Percentiles rank a stretch among this genome's conserved stretches.
Evolutionary conservation across 2,113 vertebrate genomes (phyloP).

Genomic region (Falco punctatus): DNA sequence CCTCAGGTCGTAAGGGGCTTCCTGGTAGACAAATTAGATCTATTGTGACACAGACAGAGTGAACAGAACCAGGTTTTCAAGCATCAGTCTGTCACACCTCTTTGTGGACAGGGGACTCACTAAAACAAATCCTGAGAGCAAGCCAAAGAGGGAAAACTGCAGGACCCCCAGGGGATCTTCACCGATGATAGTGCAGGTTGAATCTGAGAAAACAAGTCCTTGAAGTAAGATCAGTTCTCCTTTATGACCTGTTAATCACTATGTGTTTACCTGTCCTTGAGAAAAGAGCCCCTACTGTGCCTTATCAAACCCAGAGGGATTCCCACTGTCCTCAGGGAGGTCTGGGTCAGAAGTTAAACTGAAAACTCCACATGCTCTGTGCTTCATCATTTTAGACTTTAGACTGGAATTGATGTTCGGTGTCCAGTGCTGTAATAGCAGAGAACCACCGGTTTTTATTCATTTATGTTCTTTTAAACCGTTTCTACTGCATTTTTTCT

Average conservation of each 20-base stretch:
- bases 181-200: not conserved
- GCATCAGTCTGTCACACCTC: not conserved
- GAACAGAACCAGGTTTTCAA: not conserved
- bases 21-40: not conserved
- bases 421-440: not conserved
- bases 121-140: not conserved
- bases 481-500: not conserved
- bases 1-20: not conserved
- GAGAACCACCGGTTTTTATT: not conserved
- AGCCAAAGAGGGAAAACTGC: not conserved
- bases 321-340: not conserved
- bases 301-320: not conserved
- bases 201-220: slow-evolving; percentile 14
- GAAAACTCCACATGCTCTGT: not conserved
- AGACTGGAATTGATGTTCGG: not conserved
- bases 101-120: not conserved
- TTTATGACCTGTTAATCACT: not conserved
- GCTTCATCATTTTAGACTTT: not conserved
- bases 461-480: not conserved
- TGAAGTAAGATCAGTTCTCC: not conserved
- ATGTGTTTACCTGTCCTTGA: slow-evolving; percentile 35
- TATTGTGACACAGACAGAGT: not conserved
- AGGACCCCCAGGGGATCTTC: not conserved
- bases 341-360: slow-evolving; percentile 16
- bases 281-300: not conserved